These are phyloP conservation scores for Cabera pusaria DNA, from an alignment of 2,888 invertebrate genomes.

Conservation along the genomic window DNA sequence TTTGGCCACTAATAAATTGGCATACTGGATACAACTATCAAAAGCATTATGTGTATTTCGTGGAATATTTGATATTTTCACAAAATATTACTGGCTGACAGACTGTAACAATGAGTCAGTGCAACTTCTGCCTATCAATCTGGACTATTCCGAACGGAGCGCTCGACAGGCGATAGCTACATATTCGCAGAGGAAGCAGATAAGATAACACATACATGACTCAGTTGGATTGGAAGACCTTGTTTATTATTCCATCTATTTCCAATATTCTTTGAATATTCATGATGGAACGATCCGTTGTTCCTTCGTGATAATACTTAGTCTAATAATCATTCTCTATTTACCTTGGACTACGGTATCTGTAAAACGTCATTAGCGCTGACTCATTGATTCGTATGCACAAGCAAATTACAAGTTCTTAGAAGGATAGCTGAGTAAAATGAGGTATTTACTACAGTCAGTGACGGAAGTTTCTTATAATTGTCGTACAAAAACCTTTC, in stretches of 20 bases:
- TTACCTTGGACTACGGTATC: slow-evolving; percentile 46
- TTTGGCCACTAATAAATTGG: no score
- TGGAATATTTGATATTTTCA: no score
- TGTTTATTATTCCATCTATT: slow-evolving; percentile 39
- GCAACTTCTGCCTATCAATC: slow-evolving; percentile 19
- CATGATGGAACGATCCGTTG: slow-evolving; percentile 8
- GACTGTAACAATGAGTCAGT: slow-evolving; percentile 23
- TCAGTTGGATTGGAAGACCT: slow-evolving; percentile 47
- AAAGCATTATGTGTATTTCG: no score
- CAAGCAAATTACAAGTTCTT: slow-evolving; percentile 57
- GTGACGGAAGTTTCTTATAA: slow-evolving; percentile 39
- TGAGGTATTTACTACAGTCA: slow-evolving; percentile 22
- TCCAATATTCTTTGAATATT: slow-evolving; percentile 18
- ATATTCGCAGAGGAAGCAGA: slow-evolving; percentile 52
- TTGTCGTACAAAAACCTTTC: slow-evolving; percentile 10
- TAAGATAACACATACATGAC: slow-evolving; percentile 54
- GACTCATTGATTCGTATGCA: slow-evolving; percentile 61
- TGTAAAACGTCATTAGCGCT: slow-evolving; percentile 61
- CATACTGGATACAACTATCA: no score
- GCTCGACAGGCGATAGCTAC: slow-evolving; percentile 32
- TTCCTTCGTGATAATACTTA: slow-evolving; percentile 23
- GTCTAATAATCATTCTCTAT: slow-evolving; percentile 50
- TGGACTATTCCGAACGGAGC: slow-evolving; percentile 28
- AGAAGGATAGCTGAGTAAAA: slow-evolving; percentile 52
- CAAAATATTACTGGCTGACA: no score